Evolutionary conservation across 2,113 vertebrate genomes (phyloP).

Genomic region (Apodemus sylvaticus): DNA sequence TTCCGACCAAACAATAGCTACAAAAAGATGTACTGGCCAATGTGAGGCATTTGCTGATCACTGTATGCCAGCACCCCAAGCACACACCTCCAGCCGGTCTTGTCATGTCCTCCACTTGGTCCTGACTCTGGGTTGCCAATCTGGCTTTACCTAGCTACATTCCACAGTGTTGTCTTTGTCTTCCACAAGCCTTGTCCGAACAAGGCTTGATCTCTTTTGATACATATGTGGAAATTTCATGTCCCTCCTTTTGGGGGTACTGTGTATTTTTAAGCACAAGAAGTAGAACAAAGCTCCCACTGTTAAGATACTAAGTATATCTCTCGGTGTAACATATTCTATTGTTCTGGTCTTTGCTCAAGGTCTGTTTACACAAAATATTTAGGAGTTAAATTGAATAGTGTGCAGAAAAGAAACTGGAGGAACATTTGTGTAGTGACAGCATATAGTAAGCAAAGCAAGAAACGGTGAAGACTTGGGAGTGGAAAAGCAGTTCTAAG

Average conservation of each 20-base stretch:
- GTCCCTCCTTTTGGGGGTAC: not conserved
- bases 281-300: not conserved
- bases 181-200: no score
- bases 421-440: not conserved
- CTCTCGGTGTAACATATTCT: not conserved
- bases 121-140: not conserved
- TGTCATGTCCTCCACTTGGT: not conserved
- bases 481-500: not conserved
- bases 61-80: no score
- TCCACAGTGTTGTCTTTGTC: not conserved
- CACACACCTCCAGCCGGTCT: not conserved
- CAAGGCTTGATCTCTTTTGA: not conserved
- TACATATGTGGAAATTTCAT: not conserved
- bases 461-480: not conserved
- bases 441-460: not conserved
- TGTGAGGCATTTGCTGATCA: not conserved
- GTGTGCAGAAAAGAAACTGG: not conserved
- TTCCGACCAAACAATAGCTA: not conserved
- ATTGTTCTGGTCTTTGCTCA: constrained; percentile 6
- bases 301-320: not conserved
- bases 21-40: not conserved
- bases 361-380: not conserved
- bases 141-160: not conserved
- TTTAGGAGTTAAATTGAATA: not conserved
- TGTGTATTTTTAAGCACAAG: not conserved